Base-by-base conservation (phyloP, 2,888 invertebrate species). In the Agriotes lineatus region DNA sequence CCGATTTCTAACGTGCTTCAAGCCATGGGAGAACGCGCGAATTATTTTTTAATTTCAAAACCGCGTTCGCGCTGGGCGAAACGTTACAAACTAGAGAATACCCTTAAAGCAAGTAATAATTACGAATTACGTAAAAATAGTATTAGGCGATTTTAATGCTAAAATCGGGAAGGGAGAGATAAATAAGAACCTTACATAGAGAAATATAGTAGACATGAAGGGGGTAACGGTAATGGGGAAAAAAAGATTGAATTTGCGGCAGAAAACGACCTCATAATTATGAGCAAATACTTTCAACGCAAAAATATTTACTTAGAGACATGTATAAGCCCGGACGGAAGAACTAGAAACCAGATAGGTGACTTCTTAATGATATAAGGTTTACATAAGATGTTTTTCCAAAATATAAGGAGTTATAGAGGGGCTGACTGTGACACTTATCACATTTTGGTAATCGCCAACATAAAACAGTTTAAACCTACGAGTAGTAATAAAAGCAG, bases 301-400 rank as follows among this genome's bases (percentile, higher is more conserved):
- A 44, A 44, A 44, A 44, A 44, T 44, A 16, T 44, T 10, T 18
- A 44, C 16, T 18, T 44, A 4, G 19, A 44, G 10, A 44, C 44
- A 44, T 44, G 44, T 14, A n/a, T n/a, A n/a, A n/a, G n/a, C 10
- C 44, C 44, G 44, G 44, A 44, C 19, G 44, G 44, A 44, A 44
- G 19, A 44, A 44, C 44, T 5, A 44, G 44, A 18, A 44, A 44
- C 44, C 44, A 44, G 6, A 44, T 44, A 16, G 44, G 16, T 10
- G 16, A 44, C n/a, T n/a, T n/a, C 44, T 10, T 44, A 18, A 44
- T 44, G 19, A 44, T 44, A 44, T 18, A 44, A 10, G 10, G 16
- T 19, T 5, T 14, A 4, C 44, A 44, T 14, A 44, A 44, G 44
- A 44, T 5, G 14, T 14, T 16, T 10, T 5, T 44, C 5, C 44